phyloP scores from a whole-genome alignment of 2,797 vertebrate genomes.

The Phrynocephalus guinanensis region DNA sequence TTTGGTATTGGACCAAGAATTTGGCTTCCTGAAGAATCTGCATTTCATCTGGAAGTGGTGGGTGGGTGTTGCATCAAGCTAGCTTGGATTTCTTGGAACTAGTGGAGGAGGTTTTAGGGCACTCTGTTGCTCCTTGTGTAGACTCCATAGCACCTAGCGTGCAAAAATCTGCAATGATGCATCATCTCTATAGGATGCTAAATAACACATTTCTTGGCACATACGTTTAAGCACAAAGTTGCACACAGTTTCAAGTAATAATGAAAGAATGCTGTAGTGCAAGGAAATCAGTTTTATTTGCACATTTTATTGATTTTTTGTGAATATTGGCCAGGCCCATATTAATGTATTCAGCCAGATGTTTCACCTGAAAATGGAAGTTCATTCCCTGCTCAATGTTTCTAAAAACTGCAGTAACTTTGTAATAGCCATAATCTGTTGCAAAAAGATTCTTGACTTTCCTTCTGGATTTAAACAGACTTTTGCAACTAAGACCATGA shows the following conservation, averaged over 20 bases:
- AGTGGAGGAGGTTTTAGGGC: too few relatives aligned
- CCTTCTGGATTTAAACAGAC: background rate
- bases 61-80: too few relatives aligned
- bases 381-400: background rate
- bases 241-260: conserved; percentile 15
- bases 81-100: background rate
- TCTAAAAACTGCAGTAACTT: background rate
- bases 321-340: background rate
- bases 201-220: background rate
- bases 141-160: background rate
- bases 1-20: background rate
- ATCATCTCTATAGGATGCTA: background rate
- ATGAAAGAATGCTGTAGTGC: conserved; percentile 12
- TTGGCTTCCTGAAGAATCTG: background rate
- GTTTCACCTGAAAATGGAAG: background rate
- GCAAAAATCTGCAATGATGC: background rate
- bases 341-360: background rate
- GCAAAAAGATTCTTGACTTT: background rate
- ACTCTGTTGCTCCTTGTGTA: background rate
- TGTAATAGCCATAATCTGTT: background rate
- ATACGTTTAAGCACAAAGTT: conserved; percentile 12
- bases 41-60: background rate
- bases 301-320: conserved; percentile 5
- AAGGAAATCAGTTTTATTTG: conserved; percentile 32
- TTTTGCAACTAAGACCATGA: background rate